Conservation (phyloP, 2,797 vertebrate genomes). For the Merluccius polli region DNA sequence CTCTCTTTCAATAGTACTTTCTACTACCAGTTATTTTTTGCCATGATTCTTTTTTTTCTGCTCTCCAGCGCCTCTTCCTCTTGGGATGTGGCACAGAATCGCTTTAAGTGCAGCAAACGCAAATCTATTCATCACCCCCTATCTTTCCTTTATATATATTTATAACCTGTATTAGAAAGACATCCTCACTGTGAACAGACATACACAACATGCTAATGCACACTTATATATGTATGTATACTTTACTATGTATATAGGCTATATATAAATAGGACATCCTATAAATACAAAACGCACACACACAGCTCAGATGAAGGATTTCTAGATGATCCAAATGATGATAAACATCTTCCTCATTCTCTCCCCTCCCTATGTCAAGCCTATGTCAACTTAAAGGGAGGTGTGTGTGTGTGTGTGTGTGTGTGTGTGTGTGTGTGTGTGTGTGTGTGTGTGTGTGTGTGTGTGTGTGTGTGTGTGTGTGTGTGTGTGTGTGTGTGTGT, state of each 20-base stretch:
- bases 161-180: constrained; percentile 34
- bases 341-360: no score
- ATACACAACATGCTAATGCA: no score
- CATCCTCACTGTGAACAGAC: not conserved
- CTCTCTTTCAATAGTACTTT: constrained; percentile 19
- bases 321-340: no score
- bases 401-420: constrained; percentile 25
- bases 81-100: constrained; percentile 73
- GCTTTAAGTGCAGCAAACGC: constrained; percentile 68
- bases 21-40: constrained; percentile 52
- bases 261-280: no score
- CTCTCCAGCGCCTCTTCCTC: constrained; percentile 46
- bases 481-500: no score
- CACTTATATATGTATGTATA: no score
- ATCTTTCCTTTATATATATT: constrained; percentile 46
- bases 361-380: not conserved
- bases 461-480: no score
- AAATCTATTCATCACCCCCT: constrained; percentile 69
- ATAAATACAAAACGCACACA: not conserved
- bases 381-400: constrained; percentile 40
- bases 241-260: no score
- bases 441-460: no score
- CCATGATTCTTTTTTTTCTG: constrained; percentile 39
- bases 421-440: no score
- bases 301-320: not conserved